A percentile compares a stretch with the other conserved stretches of the same genome.
Evolutionary conservation across 2,113 vertebrate species (phyloP).

Genomic region (Meriones unguiculatus): DNA sequence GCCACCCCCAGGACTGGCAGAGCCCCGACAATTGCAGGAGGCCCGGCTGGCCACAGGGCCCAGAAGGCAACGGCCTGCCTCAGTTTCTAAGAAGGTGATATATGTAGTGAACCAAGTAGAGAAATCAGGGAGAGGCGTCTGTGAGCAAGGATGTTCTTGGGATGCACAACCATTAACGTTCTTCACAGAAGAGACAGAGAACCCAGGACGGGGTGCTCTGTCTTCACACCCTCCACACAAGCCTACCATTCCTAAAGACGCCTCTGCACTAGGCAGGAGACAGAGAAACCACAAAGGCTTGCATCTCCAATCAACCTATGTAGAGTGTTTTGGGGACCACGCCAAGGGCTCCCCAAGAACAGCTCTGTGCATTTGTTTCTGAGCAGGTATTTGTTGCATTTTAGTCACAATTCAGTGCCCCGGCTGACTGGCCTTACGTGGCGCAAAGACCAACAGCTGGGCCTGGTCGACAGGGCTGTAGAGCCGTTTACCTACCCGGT

Average conservation of each 20-base stretch:
- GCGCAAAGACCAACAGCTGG: not conserved
- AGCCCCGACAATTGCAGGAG: accelerated
- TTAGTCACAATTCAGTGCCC: not conserved
- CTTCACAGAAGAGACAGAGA: not conserved
- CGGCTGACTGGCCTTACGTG: not conserved
- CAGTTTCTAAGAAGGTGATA: not conserved
- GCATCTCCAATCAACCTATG: not conserved
- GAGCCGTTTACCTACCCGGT: constrained; percentile 90
- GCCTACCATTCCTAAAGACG: not conserved
- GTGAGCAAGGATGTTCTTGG: not conserved
- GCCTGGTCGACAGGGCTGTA: not conserved
- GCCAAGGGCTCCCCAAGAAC: too few species aligned
- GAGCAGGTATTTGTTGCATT: not conserved
- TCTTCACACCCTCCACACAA: not conserved
- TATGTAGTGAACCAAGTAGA: too few species aligned
- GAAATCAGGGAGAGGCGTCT: not conserved
- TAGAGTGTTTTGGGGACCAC: not conserved
- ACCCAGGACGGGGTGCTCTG: not conserved
- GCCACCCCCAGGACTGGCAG: not conserved
- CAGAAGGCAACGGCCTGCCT: not conserved
- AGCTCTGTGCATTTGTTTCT: not conserved
- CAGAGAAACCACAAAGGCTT: not conserved
- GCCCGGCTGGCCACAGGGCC: not conserved
- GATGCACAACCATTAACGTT: too few species aligned
- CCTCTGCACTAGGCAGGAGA: not conserved